phyloP scores from a whole-genome alignment of 2,113 vertebrate species.

The Campylomormyrus tamandua region DNA sequence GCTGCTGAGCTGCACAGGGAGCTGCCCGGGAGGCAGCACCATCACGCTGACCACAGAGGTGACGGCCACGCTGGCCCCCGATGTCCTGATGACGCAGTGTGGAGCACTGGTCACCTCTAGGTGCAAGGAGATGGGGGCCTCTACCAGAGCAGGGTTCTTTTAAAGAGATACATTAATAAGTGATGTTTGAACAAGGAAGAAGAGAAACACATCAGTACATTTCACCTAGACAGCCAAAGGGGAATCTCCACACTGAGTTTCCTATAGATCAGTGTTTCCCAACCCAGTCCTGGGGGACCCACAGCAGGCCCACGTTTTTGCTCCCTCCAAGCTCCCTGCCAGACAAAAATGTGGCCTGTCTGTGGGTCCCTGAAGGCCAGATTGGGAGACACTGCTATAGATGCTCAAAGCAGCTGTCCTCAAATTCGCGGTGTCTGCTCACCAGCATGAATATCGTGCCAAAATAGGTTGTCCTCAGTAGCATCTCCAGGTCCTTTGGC shows the following conservation, averaged over 20 bases:
- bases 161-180: background rate
- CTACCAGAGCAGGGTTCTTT: slow-evolving; percentile 66
- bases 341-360: background rate
- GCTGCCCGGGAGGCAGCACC: slow-evolving; percentile 54
- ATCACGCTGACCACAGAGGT: slow-evolving; percentile 72
- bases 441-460: slow-evolving; percentile 81
- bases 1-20: slow-evolving; percentile 74
- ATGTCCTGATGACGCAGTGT: slow-evolving; percentile 72
- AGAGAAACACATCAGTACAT: background rate
- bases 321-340: background rate
- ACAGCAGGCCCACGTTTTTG: background rate
- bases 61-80: slow-evolving; percentile 69
- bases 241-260: background rate
- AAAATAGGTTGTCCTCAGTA: slow-evolving; percentile 85
- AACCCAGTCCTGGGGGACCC: background rate
- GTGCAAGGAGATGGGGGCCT: slow-evolving; percentile 73
- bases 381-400: background rate
- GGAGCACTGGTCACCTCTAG: slow-evolving; percentile 67
- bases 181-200: background rate
- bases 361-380: background rate
- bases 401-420: background rate
- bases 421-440: slow-evolving; percentile 14
- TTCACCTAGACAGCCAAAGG: background rate
- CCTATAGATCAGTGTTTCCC: background rate
- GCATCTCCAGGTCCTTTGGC: slow-evolving; percentile 78